A percentile compares a stretch with the other conserved stretches of the same genome.
phyloP scores from a whole-genome alignment of 2,113 vertebrate species.

The Phyllopteryx taeniolatus region DNA sequence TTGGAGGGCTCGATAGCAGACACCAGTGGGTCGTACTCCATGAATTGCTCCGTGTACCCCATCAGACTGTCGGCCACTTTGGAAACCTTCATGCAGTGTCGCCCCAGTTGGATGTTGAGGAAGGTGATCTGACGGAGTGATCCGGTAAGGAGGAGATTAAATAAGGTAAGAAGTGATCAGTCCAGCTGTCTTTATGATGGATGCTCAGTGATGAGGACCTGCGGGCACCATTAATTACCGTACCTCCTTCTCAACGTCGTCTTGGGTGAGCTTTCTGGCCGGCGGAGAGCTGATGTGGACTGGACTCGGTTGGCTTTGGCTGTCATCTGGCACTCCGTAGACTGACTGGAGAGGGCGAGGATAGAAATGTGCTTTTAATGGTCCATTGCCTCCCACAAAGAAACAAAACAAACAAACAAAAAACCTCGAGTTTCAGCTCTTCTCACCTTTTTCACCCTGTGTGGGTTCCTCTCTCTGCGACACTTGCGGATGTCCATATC shows the following conservation, averaged over 20 bases:
- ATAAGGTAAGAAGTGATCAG: constrained; percentile 38
- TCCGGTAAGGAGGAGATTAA: constrained; percentile 45
- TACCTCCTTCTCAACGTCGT: constrained; percentile 87
- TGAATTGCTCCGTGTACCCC: constrained; percentile 88
- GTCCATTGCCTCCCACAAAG: background rate
- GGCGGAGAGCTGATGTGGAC: constrained; percentile 82
- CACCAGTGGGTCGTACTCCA: constrained; percentile 89
- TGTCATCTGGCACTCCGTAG: constrained; percentile 86
- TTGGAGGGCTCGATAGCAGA: constrained; percentile 88
- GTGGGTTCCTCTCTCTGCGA: constrained; percentile 90
- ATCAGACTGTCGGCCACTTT: constrained; percentile 97
- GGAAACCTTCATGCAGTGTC: constrained; percentile 97
- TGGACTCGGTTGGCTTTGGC: constrained; percentile 84
- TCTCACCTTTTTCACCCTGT: constrained; percentile 92
- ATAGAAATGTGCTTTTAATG: constrained; percentile 1
- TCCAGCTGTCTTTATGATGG: constrained; percentile 35
- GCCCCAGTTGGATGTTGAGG: constrained; percentile 90
- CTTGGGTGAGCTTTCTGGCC: constrained; percentile 84
- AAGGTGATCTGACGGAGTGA: constrained; percentile 82
- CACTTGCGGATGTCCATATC: constrained; percentile 99
- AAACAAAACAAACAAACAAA: background rate
- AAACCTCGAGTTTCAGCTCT: background rate
- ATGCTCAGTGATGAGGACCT: constrained; percentile 29
- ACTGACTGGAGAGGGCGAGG: constrained; percentile 77
- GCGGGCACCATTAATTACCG: constrained; percentile 39